phyloP scores from a whole-genome alignment of 2,797 vertebrate genomes.

The Oryzias sinensis region DNA sequence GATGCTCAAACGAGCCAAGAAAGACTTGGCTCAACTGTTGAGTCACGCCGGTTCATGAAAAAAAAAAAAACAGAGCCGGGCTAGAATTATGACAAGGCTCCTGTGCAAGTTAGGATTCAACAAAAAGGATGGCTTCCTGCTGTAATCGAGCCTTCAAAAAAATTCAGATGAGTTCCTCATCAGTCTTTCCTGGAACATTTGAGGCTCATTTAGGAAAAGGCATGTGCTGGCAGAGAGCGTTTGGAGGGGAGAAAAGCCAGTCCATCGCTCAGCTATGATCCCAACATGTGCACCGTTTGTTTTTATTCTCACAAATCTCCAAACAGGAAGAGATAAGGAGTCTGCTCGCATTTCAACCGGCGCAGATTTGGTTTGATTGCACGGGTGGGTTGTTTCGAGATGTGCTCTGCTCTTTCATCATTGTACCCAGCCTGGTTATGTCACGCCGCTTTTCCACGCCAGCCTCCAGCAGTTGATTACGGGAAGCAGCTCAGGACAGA shows the following conservation, averaged over 20 bases:
- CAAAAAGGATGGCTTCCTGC: conserved; percentile 7
- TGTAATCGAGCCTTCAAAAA: conserved; percentile 7
- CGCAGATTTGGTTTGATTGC: conserved; percentile 14
- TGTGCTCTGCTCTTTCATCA: conserved; percentile 33
- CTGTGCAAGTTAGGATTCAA: not conserved
- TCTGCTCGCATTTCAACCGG: conserved; percentile 5
- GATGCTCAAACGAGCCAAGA: conserved; percentile 37
- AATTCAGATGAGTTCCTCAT: conserved; percentile 19
- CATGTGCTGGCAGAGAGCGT: conserved; percentile 34
- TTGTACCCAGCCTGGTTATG: not conserved
- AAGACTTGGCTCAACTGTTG: conserved; percentile 26
- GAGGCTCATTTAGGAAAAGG: conserved; percentile 66
- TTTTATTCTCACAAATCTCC: conserved; percentile 19
- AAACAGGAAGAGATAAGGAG: conserved; percentile 18
- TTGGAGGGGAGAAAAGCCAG: conserved; percentile 18
- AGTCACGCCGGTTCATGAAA: not conserved
- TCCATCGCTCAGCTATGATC: conserved; percentile 19
- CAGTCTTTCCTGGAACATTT: conserved; percentile 42
- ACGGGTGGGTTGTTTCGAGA: conserved; percentile 19
- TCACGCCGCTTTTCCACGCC: conserved; percentile 1
- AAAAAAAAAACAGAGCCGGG: conserved; percentile 15
- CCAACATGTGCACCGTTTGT: conserved; percentile 21
- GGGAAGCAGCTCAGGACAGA: conserved; percentile 14
- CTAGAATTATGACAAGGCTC: conserved; percentile 18
- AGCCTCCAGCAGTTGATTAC: conserved; percentile 2